These are phyloP conservation scores for Elanoides forficatus DNA, from an alignment of 2,113 vertebrate genomes.

Conservation along the genomic window DNA sequence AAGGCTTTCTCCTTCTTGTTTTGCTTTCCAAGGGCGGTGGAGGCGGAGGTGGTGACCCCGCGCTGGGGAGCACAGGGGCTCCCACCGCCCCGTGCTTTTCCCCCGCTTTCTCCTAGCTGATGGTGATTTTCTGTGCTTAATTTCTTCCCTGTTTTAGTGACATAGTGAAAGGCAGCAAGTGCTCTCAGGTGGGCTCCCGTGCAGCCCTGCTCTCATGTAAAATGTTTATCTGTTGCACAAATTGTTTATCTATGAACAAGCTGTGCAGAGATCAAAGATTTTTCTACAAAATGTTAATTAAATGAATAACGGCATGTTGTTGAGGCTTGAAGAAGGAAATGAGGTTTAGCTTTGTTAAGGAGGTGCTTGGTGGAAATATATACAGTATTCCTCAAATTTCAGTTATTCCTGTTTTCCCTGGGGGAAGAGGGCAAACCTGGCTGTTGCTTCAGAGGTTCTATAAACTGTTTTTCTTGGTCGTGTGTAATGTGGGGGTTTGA, in stretches of 20 bases:
- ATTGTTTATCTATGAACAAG: not conserved
- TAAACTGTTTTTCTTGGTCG: not conserved
- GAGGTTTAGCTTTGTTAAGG: not conserved
- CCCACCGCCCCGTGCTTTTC: fast-evolving
- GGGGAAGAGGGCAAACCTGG: not conserved
- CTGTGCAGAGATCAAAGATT: not conserved
- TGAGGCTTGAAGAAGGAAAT: not conserved
- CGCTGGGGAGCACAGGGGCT: not conserved
- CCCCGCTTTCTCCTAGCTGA: not conserved
- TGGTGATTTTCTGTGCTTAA: not conserved
- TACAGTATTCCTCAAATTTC: not conserved
- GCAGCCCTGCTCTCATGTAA: not conserved
- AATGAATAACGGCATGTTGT: not conserved
- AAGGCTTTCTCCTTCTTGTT: not conserved
- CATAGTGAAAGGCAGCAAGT: not conserved
- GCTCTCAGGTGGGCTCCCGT: not conserved
- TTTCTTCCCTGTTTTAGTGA: not conserved
- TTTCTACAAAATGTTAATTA: not conserved
- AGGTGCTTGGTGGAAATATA: not conserved
- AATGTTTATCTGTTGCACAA: not conserved
- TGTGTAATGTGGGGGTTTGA: not conserved
- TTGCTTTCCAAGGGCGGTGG: not conserved
- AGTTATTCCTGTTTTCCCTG: not conserved
- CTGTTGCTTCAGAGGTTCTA: not conserved
- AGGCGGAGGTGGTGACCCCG: not conserved